These are phyloP conservation scores for Athetis lepigone DNA, from an alignment of 2,888 invertebrate genomes.

Conservation along the genomic window DNA sequence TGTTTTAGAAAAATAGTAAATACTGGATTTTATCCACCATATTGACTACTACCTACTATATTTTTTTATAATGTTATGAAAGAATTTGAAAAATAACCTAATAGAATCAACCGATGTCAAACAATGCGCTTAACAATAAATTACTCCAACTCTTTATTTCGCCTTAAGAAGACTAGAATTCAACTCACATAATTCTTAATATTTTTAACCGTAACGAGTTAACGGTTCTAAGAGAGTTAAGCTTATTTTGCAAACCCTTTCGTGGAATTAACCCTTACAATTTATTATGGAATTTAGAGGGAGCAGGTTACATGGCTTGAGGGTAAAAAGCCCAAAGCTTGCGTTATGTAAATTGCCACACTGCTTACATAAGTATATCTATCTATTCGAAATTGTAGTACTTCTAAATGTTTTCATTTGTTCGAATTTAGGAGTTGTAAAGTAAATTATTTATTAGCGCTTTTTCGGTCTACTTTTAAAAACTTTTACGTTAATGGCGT, in stretches of 20 bases:
- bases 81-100: too few relatives aligned
- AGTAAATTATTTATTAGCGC: not conserved
- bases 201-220: constrained; percentile 8
- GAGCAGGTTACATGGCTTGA: constrained; percentile 6
- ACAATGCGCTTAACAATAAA: too few relatives aligned
- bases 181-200: not conserved
- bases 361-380: not conserved
- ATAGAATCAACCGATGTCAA: too few relatives aligned
- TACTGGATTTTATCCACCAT: too few relatives aligned
- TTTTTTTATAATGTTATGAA: too few relatives aligned
- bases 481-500: too few relatives aligned
- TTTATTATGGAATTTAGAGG: constrained; percentile 47
- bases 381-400: not conserved
- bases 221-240: constrained; percentile 15
- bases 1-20: too few relatives aligned
- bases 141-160: too few relatives aligned
- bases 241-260: constrained; percentile 23
- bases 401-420: not conserved
- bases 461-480: too few relatives aligned
- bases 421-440: not conserved
- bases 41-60: too few relatives aligned
- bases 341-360: constrained; percentile 22
- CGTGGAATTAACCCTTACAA: constrained; percentile 37
- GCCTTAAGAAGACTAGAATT: not conserved
- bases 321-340: constrained; percentile 24